Conservation (phyloP, 2,113 vertebrate species). For the Corynorhinus townsendii region DNA sequence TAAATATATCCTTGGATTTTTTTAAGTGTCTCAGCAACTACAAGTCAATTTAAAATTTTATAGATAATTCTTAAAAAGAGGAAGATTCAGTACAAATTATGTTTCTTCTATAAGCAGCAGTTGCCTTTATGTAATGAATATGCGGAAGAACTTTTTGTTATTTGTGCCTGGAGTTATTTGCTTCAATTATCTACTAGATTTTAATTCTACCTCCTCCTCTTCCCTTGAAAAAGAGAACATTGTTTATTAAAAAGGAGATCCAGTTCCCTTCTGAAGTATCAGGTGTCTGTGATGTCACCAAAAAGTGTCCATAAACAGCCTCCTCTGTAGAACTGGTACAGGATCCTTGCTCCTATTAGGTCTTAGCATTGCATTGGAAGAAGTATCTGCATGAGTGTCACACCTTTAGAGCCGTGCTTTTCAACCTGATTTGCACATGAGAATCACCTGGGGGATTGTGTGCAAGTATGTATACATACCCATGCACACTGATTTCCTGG, state of each 20-base stretch:
- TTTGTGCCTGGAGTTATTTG: slow-evolving; percentile 40
- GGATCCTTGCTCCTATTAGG: background rate
- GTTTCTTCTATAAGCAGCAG: slow-evolving; percentile 52
- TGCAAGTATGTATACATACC: background rate
- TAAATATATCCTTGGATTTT: too few species aligned
- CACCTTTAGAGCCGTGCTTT: background rate
- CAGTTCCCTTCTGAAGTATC: slow-evolving; percentile 41
- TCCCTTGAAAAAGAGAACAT: slow-evolving; percentile 54
- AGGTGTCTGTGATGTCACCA: slow-evolving; percentile 21
- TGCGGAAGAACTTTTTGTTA: slow-evolving; percentile 53
- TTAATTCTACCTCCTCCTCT: slow-evolving; percentile 63
- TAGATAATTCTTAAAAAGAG: slow-evolving; percentile 34
- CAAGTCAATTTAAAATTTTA: slow-evolving; percentile 57
- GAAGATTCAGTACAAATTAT: slow-evolving; percentile 46
- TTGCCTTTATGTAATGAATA: slow-evolving; percentile 52
- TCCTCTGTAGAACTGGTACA: background rate
- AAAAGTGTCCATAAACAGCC: background rate
- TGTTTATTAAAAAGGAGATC: slow-evolving; percentile 67
- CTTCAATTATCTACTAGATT: slow-evolving; percentile 58
- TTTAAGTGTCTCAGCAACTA: slow-evolving; percentile 60
- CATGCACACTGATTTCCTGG: background rate
- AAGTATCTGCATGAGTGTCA: background rate
- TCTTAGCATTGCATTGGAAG: background rate
- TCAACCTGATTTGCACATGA: background rate
- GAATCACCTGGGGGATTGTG: background rate